These are phyloP conservation scores for Amniataba percoides DNA, from an alignment of 2,797 vertebrate genomes.

Conservation along the genomic window DNA sequence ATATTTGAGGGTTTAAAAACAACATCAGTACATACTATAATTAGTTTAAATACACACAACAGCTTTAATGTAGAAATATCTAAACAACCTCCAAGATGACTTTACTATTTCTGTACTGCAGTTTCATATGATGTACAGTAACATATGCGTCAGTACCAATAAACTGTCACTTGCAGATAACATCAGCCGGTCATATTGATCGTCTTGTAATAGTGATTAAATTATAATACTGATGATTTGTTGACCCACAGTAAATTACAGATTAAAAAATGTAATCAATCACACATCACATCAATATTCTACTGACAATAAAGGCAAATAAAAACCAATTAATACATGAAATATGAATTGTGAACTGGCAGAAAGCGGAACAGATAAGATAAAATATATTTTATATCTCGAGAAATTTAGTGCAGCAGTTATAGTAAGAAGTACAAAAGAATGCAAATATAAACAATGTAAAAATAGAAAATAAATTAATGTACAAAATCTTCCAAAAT, in stretches of 20 bases:
- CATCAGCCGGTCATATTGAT: background rate
- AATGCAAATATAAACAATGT: background rate
- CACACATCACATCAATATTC: too few relatives aligned
- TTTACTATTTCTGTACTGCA: background rate
- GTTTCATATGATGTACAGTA: background rate
- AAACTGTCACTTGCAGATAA: background rate
- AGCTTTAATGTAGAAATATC: too few relatives aligned
- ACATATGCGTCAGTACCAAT: too few relatives aligned
- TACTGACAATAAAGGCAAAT: too few relatives aligned
- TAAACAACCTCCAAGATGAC: background rate
- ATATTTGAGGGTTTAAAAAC: background rate
- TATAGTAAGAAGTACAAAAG: background rate
- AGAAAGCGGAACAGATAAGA: background rate
- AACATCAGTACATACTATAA: background rate
- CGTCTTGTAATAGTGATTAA: background rate
- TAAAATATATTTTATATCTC: background rate
- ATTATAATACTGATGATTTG: background rate
- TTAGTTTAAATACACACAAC: background rate
- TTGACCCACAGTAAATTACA: background rate
- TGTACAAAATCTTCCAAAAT: background rate
- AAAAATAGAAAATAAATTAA: background rate
- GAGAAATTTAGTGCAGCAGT: background rate
- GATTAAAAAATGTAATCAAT: background rate
- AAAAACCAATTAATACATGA: too few relatives aligned
- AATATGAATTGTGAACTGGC: background rate